Conservation (phyloP, 2,797 vertebrate genomes). For the Falco novaeseelandiae region DNA sequence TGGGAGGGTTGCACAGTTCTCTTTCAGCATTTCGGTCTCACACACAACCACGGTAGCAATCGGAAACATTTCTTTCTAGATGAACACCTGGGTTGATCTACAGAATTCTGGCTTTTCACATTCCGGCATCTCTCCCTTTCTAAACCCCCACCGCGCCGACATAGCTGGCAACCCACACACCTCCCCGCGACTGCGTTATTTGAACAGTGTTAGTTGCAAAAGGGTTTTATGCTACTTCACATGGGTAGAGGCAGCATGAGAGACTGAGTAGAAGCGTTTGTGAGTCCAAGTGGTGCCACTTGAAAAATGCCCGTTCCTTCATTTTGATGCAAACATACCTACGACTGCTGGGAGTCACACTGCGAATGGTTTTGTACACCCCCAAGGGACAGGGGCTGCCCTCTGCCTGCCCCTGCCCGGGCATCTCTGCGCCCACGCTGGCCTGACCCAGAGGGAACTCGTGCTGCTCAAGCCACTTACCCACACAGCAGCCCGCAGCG, state of each 20-base stretch:
- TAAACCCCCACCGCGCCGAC: accelerated
- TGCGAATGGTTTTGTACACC: accelerated
- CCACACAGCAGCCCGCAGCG: accelerated
- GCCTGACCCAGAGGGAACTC: neutral
- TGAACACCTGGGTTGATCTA: neutral
- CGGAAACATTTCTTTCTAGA: neutral
- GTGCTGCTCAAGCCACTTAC: accelerated
- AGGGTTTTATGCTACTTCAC: neutral
- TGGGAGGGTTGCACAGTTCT: conserved; percentile 9
- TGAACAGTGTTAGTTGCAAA: neutral
- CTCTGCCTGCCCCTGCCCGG: neutral
- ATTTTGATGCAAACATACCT: neutral
- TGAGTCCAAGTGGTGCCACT: neutral
- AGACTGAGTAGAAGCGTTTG: neutral
- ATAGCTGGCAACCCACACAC: neutral
- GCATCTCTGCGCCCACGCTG: accelerated
- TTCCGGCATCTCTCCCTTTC: neutral
- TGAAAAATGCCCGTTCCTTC: neutral
- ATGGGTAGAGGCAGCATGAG: neutral
- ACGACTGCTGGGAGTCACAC: accelerated
- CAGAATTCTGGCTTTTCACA: neutral
- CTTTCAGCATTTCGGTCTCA: neutral
- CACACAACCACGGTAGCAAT: neutral
- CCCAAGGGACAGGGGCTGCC: neutral
- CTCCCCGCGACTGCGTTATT: accelerated